Conservation (phyloP, 2,797 vertebrate genomes). For the Meda fulgida region DNA sequence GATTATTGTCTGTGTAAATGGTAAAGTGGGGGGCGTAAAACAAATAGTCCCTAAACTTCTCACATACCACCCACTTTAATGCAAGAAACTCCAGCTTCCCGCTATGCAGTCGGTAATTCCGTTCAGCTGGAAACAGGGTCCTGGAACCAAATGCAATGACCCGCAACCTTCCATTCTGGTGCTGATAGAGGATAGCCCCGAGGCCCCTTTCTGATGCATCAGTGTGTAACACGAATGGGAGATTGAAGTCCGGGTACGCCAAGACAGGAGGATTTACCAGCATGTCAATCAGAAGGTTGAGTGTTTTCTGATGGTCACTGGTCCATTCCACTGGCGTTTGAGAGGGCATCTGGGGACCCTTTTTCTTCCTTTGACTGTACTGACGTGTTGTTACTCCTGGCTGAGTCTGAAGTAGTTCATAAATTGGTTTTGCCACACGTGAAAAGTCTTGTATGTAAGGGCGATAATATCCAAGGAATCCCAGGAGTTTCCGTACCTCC, state of each 20-base stretch:
- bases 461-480: not conserved
- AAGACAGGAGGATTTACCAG: not conserved
- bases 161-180: not conserved
- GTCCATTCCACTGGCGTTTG: not conserved
- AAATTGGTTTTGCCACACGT: constrained; percentile 25
- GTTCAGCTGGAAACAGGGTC: too few species aligned
- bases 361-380: not conserved
- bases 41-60: too few species aligned
- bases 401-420: constrained; percentile 41
- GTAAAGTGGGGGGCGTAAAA: too few species aligned
- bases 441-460: too few species aligned
- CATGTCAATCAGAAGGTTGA: not conserved
- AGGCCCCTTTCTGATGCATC: constrained; percentile 5
- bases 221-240: not conserved
- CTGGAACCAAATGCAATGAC: too few species aligned
- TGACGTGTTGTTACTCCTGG: not conserved
- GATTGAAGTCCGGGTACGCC: not conserved
- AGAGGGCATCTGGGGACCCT: not conserved
- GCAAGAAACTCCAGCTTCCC: too few species aligned
- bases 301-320: not conserved
- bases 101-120: too few species aligned
- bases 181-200: not conserved
- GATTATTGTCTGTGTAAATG: too few species aligned
- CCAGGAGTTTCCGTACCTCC: not conserved
- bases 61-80: too few species aligned